These are phyloP conservation scores for Crax fasciolata DNA, from an alignment of 2,797 vertebrate genomes.

Conservation along the genomic window DNA sequence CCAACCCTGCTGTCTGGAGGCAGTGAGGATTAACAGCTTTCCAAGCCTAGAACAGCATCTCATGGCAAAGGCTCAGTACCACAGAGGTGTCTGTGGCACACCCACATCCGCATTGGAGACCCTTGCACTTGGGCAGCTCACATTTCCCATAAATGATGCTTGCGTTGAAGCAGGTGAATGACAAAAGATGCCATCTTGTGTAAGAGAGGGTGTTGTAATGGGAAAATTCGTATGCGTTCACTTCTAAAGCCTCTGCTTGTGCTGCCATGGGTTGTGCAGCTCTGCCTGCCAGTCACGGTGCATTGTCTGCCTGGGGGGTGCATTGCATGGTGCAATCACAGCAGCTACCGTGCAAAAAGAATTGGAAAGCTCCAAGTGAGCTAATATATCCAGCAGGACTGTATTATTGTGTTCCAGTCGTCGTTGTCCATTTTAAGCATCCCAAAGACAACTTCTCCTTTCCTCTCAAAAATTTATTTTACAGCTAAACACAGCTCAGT, in stretches of 20 bases:
- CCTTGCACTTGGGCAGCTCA: neutral
- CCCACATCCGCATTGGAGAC: neutral
- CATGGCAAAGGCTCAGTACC: accelerated
- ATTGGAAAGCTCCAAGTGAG: neutral
- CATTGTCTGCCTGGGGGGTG: neutral
- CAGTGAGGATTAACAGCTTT: neutral
- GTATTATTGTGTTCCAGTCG: neutral
- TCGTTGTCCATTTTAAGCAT: neutral
- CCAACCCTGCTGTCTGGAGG: neutral
- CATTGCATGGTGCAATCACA: neutral
- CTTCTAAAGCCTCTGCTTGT: neutral
- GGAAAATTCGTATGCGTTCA: neutral
- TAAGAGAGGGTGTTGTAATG: neutral
- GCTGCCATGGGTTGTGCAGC: neutral
- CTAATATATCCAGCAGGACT: neutral
- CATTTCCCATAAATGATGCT: neutral
- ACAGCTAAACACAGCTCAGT: neutral
- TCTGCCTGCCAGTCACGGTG: neutral
- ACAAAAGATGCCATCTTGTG: neutral
- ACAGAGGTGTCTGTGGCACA: neutral
- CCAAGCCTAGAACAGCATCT: neutral
- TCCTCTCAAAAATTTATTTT: neutral
- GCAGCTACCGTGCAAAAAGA: neutral
- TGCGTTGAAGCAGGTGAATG: neutral
- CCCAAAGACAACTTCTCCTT: neutral